Evolutionary conservation across 2,113 vertebrate species (phyloP).

Genomic region (Cynopterus brachyotis): DNA sequence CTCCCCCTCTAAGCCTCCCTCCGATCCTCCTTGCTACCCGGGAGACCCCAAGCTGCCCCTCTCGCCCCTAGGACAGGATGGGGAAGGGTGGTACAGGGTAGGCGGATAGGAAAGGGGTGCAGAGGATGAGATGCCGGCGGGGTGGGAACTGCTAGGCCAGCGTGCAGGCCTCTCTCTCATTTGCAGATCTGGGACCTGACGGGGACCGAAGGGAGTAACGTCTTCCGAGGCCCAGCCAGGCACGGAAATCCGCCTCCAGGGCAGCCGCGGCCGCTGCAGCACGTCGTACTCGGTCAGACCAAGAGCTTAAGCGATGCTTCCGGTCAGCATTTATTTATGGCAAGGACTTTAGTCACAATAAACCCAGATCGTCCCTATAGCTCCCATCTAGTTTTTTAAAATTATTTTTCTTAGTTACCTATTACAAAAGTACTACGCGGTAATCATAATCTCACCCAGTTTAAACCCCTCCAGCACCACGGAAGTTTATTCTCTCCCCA

Average conservation of each 20-base stretch:
- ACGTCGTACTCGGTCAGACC: accelerated
- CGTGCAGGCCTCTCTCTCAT: background rate
- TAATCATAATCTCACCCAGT: background rate
- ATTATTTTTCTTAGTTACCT: background rate
- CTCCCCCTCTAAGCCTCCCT: background rate
- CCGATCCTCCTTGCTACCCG: background rate
- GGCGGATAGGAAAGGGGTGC: background rate
- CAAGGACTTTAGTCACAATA: background rate
- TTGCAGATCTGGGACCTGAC: background rate
- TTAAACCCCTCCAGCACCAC: background rate
- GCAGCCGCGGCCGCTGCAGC: background rate
- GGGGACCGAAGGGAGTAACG: background rate
- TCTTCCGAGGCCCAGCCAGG: background rate
- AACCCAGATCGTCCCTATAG: background rate
- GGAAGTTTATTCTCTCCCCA: background rate
- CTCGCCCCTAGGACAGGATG: accelerated
- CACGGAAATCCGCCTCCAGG: background rate
- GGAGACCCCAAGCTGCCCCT: background rate
- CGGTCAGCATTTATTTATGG: background rate
- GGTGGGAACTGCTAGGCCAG: accelerated
- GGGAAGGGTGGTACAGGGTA: accelerated
- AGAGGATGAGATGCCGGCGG: background rate
- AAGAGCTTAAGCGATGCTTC: background rate
- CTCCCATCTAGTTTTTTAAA: background rate
- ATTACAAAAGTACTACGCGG: background rate